A percentile compares a stretch with the other conserved stretches of the same genome.
These are phyloP conservation scores for Cryptocheilus praepositus DNA, from an alignment of 2,888 invertebrate species.

Conservation along the genomic window DNA sequence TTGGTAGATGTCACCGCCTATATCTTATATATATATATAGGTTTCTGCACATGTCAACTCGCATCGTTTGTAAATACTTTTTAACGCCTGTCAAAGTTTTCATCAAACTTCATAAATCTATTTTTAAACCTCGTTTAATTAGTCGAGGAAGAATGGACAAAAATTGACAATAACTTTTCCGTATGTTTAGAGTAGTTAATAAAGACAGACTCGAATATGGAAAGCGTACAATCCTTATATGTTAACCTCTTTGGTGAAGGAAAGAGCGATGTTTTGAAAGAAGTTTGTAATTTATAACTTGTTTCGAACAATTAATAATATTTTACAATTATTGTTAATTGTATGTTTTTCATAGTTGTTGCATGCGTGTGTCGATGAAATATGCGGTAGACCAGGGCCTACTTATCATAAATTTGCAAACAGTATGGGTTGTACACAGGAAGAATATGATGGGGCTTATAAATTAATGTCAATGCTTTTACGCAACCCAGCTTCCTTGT, in stretches of 20 bases:
- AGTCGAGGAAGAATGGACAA: too few relatives aligned
- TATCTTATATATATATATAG: too few relatives aligned
- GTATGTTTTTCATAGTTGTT: constrained; percentile 56
- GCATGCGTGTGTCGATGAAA: constrained; percentile 68
- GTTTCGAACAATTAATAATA: constrained; percentile 5
- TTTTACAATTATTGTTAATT: not conserved
- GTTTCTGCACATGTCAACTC: too few relatives aligned
- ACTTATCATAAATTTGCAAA: constrained; percentile 59
- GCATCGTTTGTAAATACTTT: too few relatives aligned
- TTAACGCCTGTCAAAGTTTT: too few relatives aligned
- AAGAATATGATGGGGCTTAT: constrained; percentile 59
- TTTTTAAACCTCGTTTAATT: too few relatives aligned
- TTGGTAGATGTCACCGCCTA: too few relatives aligned
- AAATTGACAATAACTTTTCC: too few relatives aligned
- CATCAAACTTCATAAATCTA: too few relatives aligned
- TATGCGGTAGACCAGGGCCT: constrained; percentile 64
- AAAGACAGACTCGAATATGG: constrained; percentile 38
- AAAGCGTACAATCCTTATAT: constrained; percentile 42
- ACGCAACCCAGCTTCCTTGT: constrained; percentile 60
- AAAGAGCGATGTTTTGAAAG: constrained; percentile 53
- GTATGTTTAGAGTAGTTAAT: not conserved
- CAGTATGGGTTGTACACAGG: constrained; percentile 61
- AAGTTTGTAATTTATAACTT: constrained; percentile 30
- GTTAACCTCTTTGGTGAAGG: constrained; percentile 53
- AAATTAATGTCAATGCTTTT: constrained; percentile 57